Conservation (phyloP, 2,797 vertebrate species). For the Brachyrhaphis roseni region DNA sequence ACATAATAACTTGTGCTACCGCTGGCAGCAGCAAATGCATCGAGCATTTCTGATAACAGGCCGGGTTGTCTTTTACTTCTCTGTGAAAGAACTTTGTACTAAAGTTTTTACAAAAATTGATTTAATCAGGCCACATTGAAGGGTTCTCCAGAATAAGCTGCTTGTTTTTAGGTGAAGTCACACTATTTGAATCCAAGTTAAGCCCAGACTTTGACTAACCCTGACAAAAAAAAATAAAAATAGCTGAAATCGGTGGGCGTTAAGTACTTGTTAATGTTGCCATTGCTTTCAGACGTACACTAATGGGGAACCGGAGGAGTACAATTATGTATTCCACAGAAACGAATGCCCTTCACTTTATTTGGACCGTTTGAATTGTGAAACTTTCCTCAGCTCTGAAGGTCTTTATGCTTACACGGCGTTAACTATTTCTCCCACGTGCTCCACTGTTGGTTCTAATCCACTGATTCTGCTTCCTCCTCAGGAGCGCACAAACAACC, state of each 20-base stretch:
- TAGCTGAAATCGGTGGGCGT: background rate
- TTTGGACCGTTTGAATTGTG: constrained; percentile 16
- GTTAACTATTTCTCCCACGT: constrained; percentile 23
- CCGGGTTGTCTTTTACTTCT: background rate
- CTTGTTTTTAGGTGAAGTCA: background rate
- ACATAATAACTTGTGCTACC: background rate
- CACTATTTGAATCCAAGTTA: background rate
- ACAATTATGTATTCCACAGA: background rate
- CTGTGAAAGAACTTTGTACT: background rate
- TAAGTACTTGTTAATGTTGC: too few species aligned
- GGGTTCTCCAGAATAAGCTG: background rate
- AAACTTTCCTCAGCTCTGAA: constrained; percentile 42
- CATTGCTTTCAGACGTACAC: background rate
- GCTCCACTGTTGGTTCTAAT: constrained; percentile 39
- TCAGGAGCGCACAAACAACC: constrained; percentile 72
- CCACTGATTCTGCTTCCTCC: constrained; percentile 44
- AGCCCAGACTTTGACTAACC: background rate
- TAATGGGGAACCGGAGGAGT: background rate
- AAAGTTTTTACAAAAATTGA: background rate
- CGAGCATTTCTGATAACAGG: background rate
- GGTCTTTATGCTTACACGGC: constrained; percentile 15
- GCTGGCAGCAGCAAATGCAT: background rate
- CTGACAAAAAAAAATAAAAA: background rate
- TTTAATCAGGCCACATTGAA: background rate
- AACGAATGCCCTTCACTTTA: background rate